Conservation (phyloP, 2,113 vertebrate species). For the Channa argus region DNA sequence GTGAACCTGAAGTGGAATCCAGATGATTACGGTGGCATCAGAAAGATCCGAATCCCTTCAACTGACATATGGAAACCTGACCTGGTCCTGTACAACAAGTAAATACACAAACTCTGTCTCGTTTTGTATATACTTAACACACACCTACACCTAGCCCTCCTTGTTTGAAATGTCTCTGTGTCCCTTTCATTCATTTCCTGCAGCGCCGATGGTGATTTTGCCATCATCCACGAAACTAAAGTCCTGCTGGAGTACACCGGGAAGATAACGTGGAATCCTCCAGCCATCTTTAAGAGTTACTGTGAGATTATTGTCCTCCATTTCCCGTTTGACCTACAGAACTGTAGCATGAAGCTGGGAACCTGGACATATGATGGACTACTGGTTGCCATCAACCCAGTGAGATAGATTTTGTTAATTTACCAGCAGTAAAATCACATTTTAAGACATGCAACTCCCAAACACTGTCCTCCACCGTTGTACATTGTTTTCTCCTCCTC, state of each 20-base stretch:
- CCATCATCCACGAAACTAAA: conserved; percentile 94
- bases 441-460: no score
- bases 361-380: conserved; percentile 94
- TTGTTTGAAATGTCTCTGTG: neutral
- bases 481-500: neutral
- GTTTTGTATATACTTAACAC: neutral
- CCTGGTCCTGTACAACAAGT: conserved; percentile 96
- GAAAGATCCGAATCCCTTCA: conserved; percentile 90
- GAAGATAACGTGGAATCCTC: conserved; percentile 93
- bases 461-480: no score
- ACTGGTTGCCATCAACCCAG: conserved; percentile 90
- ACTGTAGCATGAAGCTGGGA: conserved; percentile 97
- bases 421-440: no score
- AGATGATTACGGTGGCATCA: conserved; percentile 88
- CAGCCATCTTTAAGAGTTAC: conserved; percentile 98
- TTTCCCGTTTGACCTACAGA: conserved; percentile 96
- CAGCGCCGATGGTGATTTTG: conserved; percentile 95
- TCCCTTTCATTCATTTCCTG: neutral
- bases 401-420: conserved; percentile 60
- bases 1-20: conserved; percentile 92
- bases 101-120: conserved; percentile 42
- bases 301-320: conserved; percentile 98
- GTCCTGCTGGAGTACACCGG: conserved; percentile 92
- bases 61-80: conserved; percentile 92
- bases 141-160: neutral